These are phyloP conservation scores for Drosophila ustulata DNA, from an alignment of 2,888 invertebrate species.

Conservation along the genomic window DNA sequence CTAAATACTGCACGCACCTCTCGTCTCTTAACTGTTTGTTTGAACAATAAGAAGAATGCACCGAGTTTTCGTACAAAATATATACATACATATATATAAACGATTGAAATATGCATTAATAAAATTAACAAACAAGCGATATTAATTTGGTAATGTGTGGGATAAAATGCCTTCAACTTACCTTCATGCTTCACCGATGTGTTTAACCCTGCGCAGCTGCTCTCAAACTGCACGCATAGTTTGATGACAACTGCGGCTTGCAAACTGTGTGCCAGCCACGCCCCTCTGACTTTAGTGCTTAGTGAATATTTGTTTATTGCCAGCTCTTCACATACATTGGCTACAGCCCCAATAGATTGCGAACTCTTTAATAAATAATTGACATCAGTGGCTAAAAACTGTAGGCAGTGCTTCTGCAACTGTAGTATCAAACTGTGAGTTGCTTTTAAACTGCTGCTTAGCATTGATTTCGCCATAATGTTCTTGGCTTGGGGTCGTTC, in stretches of 20 bases:
- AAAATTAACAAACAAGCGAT: conserved; percentile 22
- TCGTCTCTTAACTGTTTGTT: conserved; percentile 22
- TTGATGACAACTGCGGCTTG: background rate
- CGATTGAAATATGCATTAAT: conserved; percentile 11
- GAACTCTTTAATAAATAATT: no score
- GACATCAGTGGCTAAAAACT: background rate
- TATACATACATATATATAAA: background rate
- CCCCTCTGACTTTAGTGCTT: no score
- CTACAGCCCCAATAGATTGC: no score
- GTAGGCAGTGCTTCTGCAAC: background rate
- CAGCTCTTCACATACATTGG: no score
- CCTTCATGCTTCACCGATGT: no score
- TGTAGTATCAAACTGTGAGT: conserved; percentile 11
- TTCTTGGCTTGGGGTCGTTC: background rate
- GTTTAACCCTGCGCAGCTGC: conserved; percentile 3
- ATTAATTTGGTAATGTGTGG: conserved; percentile 2
- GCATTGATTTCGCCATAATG: background rate
- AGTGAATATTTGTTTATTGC: no score
- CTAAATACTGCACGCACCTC: conserved; percentile 59
- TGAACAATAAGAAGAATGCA: conserved; percentile 40
- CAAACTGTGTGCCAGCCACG: background rate
- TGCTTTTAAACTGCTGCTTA: conserved; percentile 31
- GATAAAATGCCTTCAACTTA: background rate
- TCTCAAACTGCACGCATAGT: conserved; percentile 21
- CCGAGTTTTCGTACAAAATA: conserved; percentile 49